These are phyloP conservation scores for Platyura marginata DNA, from an alignment of 1,140 invertebrate genomes.

Conservation along the genomic window DNA sequence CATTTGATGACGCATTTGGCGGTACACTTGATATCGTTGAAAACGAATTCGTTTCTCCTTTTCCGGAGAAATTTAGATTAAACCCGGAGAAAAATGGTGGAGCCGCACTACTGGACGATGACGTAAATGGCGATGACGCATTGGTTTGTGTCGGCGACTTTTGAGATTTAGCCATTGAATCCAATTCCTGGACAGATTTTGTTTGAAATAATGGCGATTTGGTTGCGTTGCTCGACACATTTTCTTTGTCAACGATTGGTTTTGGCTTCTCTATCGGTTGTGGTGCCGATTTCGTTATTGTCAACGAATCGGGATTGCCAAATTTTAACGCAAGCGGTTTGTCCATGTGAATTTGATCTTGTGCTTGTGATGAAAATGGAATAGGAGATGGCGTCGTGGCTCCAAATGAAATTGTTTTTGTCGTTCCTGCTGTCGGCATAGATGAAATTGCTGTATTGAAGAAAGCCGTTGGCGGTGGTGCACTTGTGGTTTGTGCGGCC, in stretches of 20 bases:
- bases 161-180: neutral
- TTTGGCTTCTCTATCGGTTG: too few species aligned
- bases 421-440: neutral
- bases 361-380: neutral
- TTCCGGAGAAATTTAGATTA: too few species aligned
- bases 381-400: neutral
- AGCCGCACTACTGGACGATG: too few species aligned
- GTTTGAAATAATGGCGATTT: neutral
- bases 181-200: neutral
- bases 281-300: too few species aligned
- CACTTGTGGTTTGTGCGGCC: neutral
- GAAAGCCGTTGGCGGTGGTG: neutral
- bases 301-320: too few species aligned
- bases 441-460: neutral
- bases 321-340: too few species aligned
- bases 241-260: slow-evolving; percentile 2
- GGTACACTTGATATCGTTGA: too few species aligned
- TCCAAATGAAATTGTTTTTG: neutral
- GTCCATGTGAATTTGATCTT: too few species aligned
- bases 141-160: neutral
- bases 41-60: too few species aligned
- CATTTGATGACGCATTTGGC: too few species aligned
- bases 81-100: too few species aligned
- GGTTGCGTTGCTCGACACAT: neutral
- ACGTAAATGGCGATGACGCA: neutral